These are phyloP conservation scores for Gulo gulo DNA, from an alignment of 2,113 vertebrate species.

Conservation along the genomic window DNA sequence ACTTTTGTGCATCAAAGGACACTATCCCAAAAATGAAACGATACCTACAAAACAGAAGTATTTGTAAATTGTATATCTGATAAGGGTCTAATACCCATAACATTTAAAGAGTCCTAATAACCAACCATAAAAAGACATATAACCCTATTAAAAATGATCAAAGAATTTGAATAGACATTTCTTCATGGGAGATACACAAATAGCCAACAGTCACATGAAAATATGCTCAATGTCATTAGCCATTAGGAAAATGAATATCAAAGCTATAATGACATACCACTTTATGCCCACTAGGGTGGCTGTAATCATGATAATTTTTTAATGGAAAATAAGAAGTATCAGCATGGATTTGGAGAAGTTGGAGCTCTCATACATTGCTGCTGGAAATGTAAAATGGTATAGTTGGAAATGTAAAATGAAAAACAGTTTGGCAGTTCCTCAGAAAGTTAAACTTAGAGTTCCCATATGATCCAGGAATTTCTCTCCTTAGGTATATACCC, in stretches of 20 bases:
- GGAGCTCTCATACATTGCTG: not conserved
- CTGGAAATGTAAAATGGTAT: not conserved
- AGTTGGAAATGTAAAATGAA: not conserved
- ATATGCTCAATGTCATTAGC: not conserved
- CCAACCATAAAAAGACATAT: not conserved
- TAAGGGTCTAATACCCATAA: not conserved
- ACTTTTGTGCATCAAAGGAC: not conserved
- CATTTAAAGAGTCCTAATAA: not conserved
- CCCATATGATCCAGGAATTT: not conserved
- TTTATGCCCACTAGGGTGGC: not conserved
- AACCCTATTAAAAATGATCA: not conserved
- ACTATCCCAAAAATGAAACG: not conserved
- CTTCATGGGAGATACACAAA: not conserved
- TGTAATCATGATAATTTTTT: not conserved
- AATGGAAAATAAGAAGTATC: not conserved
- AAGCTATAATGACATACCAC: not conserved
- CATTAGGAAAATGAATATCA: not conserved
- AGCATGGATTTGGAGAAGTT: not conserved
- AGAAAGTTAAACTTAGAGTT: conserved; percentile 9
- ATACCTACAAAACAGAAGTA: not conserved
- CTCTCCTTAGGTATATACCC: not conserved
- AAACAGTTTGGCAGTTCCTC: not conserved
- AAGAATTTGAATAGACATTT: not conserved
- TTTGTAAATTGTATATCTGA: not conserved
- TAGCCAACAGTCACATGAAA: not conserved